Conservation (phyloP, 2,113 vertebrate species). For the Typhlomys cinereus region DNA sequence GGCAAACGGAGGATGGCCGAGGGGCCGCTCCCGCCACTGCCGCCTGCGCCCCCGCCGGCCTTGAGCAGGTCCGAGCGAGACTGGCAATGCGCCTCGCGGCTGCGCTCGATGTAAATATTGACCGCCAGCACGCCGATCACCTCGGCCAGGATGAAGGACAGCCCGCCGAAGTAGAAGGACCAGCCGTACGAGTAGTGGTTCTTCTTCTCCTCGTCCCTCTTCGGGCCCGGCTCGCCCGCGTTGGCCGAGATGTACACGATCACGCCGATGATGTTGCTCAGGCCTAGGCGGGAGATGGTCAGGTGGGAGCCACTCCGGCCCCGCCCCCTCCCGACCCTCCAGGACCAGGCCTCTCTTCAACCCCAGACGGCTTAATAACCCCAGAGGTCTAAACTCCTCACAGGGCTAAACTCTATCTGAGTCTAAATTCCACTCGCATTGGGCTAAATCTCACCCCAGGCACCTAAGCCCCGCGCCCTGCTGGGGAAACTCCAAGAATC, state of each 20-base stretch:
- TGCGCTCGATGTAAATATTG: constrained; percentile 96
- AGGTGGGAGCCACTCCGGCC: constrained; percentile 52
- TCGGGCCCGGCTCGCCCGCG: constrained; percentile 93
- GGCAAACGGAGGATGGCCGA: constrained; percentile 93
- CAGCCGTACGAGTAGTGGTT: constrained; percentile 96
- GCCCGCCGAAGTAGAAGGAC: constrained; percentile 96
- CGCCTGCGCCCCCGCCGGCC: constrained; percentile 86
- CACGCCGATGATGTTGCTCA: constrained; percentile 96
- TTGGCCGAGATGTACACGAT: constrained; percentile 97
- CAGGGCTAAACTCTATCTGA: no score
- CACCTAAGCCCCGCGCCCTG: no score
- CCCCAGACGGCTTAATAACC: no score
- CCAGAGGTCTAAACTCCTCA: no score
- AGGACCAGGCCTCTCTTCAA: neutral
- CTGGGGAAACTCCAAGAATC: neutral
- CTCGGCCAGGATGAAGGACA: constrained; percentile 96
- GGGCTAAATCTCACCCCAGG: no score
- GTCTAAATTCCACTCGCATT: no score
- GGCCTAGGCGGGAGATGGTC: constrained; percentile 82
- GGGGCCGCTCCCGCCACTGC: constrained; percentile 82
- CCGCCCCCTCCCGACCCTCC: neutral
- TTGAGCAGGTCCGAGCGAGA: constrained; percentile 93
- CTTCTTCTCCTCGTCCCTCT: constrained; percentile 94
- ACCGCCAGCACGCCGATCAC: constrained; percentile 95
- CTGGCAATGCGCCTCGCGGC: constrained; percentile 94